These are phyloP conservation scores for Latrodectus hesperus DNA, from an alignment of 2,888 invertebrate species.

Conservation along the genomic window DNA sequence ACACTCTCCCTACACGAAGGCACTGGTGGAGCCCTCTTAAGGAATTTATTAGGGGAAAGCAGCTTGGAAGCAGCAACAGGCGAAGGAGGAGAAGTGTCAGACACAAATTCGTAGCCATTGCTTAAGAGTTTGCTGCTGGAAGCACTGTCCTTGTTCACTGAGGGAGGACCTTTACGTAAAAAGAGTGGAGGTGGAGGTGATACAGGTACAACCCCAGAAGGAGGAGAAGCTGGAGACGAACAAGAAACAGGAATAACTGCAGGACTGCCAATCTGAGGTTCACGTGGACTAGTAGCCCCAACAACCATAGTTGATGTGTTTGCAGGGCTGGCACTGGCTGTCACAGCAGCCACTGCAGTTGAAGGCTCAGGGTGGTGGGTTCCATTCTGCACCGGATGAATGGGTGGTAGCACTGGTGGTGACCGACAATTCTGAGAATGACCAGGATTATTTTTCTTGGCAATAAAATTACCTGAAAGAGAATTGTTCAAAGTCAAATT, in stretches of 20 bases:
- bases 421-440: constrained; percentile 65
- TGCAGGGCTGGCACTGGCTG: constrained; percentile 61
- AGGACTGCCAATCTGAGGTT: constrained; percentile 65
- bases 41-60: constrained; percentile 53
- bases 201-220: constrained; percentile 54
- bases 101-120: constrained; percentile 63
- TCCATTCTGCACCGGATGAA: constrained; percentile 63
- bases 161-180: constrained; percentile 12
- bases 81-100: constrained; percentile 59
- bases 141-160: constrained; percentile 51
- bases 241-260: constrained; percentile 58
- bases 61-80: constrained; percentile 39
- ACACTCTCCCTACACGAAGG: constrained; percentile 60
- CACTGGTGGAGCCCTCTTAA: constrained; percentile 52
- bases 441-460: constrained; percentile 68
- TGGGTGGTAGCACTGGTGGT: constrained; percentile 60
- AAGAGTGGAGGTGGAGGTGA: constrained; percentile 50
- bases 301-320: constrained; percentile 64
- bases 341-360: constrained; percentile 67
- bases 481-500: not conserved
- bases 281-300: constrained; percentile 61
- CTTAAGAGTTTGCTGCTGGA: constrained; percentile 62
- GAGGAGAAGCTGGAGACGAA: constrained; percentile 61
- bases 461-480: constrained; percentile 57
- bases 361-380: constrained; percentile 68